Base-by-base conservation (phyloP, 2,113 vertebrate species). In the Chaenogobius annularis region DNA sequence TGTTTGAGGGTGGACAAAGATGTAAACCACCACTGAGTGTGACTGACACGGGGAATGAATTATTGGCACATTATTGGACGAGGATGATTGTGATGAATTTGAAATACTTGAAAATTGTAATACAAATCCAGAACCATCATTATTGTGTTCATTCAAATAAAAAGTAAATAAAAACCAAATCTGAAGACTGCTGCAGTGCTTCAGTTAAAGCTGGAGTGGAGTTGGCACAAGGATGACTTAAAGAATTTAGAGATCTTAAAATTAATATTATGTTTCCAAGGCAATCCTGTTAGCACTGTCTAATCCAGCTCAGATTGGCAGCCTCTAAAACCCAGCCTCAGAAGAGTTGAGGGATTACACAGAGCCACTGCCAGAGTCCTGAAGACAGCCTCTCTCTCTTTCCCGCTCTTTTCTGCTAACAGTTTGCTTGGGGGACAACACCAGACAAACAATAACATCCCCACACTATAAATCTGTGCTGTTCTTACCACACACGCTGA, bases 301-400 rank as follows among this genome's bases (percentile, higher is more conserved):
- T 91, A 91, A 92, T 92, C 88, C 80, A n/a, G 69, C 82, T 89
- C 86, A 85, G 84, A 85, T 72, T 83, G 83, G 80, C 76, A 86
- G 87, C 83, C 63, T 74, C 78, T 71, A 81, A 84, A 74, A 77
- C 50, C 72, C 23, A 79, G 79, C 78, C 83, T 85, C 84, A 77
- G 83, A 76, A 72, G 80, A 83, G 78, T 75, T 47, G 69, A 72
- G 80, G 87, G 91, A 92, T 91, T 90, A 90, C 81, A 77, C 68
- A 80, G 58, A 40, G 35, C 61, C 61, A 63, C 61, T 63, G 63
- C 10, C 67, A 50, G 68, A 82, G 67, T 66, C 43, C 77, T 69
- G 70, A 50, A 81, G 72, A 80, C 73, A 72, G 61, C 74, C 59
- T 54, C 47, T 54, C 50, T n/a, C 50, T 54, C 50, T n/a, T 8